Evolutionary conservation across 2,113 vertebrate species (phyloP).

Genomic region (Telmatochromis bifrenatus): DNA sequence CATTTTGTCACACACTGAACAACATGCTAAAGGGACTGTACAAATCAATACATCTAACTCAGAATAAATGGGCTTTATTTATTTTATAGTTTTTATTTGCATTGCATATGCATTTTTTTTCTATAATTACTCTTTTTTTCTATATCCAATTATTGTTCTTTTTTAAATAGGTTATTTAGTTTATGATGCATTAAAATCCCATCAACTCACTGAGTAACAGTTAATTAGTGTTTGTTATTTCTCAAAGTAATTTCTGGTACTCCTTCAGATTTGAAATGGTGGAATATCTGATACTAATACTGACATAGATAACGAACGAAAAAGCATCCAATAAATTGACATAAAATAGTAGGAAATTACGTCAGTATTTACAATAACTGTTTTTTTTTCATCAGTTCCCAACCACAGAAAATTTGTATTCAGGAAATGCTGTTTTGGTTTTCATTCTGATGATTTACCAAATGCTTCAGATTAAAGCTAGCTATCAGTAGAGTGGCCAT

Average conservation of each 20-base stretch:
- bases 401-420: background rate
- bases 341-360: background rate
- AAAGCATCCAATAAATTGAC: background rate
- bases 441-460: background rate
- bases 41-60: conserved; percentile 33
- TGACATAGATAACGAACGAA: rapidly evolving
- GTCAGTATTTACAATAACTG: background rate
- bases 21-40: conserved; percentile 17
- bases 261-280: background rate
- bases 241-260: background rate
- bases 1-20: conserved; percentile 40
- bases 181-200: background rate
- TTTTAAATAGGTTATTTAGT: rapidly evolving
- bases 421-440: background rate
- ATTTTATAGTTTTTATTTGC: background rate
- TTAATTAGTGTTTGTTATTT: background rate
- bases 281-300: background rate
- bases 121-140: background rate
- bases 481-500: background rate
- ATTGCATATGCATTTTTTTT: background rate
- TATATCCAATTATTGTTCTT: background rate
- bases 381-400: background rate
- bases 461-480: background rate
- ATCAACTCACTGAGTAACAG: background rate
- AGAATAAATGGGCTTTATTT: background rate